Evolutionary conservation across 2,113 vertebrate genomes (phyloP).

Genomic region (Gallinago media): DNA sequence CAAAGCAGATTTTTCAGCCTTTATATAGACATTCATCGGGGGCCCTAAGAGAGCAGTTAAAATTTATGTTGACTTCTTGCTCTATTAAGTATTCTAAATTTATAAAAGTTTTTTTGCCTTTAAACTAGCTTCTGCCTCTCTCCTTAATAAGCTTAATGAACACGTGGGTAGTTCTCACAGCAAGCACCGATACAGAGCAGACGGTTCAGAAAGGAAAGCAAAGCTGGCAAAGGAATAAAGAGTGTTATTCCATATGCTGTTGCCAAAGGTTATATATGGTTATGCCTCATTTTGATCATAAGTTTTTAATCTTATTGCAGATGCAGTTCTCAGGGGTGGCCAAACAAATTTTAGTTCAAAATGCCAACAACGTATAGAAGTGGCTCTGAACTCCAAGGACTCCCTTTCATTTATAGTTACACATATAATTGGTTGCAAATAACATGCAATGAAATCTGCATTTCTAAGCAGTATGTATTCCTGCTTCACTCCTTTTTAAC

Average conservation of each 20-base stretch:
- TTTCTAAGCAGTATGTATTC: slow-evolving; percentile 26
- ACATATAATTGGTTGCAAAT: slow-evolving; percentile 26
- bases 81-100: background rate
- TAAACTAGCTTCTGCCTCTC: background rate
- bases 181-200: background rate
- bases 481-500: slow-evolving; percentile 28
- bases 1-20: background rate
- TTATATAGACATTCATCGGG: background rate
- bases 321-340: slow-evolving; percentile 12
- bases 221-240: slow-evolving; percentile 51
- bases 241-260: background rate
- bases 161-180: background rate
- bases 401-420: background rate
- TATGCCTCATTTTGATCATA: slow-evolving; percentile 24
- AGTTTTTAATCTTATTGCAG: slow-evolving; percentile 26
- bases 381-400: background rate
- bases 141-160: background rate
- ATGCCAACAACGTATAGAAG: background rate
- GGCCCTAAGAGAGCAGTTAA: background rate
- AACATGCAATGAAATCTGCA: slow-evolving; percentile 4
- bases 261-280: slow-evolving; percentile 23
- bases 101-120: background rate
- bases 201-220: background rate
- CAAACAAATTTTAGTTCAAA: slow-evolving; percentile 22
- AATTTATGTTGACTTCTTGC: background rate